Evolutionary conservation across 2,113 vertebrate species (phyloP).

Genomic region (Megalops atlanticus): DNA sequence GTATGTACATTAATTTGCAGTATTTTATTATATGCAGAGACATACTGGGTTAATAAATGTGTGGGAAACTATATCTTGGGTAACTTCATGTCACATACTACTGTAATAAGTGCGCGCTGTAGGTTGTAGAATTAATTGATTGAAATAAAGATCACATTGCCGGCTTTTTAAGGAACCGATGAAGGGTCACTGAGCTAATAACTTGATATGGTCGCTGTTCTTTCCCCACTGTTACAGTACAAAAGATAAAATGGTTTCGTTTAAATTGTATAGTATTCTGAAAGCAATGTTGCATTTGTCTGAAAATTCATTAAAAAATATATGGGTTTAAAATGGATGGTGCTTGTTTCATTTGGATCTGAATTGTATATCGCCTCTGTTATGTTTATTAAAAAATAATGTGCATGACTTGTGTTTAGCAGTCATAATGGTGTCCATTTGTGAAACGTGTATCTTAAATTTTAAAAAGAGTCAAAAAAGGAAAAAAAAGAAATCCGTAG

Average conservation of each 20-base stretch:
- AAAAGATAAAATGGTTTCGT: conserved; percentile 71
- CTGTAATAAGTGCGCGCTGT: conserved; percentile 76
- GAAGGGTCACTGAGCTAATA: conserved; percentile 64
- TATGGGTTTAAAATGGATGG: conserved; percentile 87
- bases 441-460: conserved; percentile 88
- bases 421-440: conserved; percentile 93
- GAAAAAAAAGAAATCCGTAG: conserved; percentile 78
- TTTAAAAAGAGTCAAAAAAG: conserved; percentile 60
- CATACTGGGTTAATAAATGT: conserved; percentile 52
- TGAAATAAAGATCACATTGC: conserved; percentile 60
- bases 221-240: conserved; percentile 73
- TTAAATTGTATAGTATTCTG: conserved; percentile 85
- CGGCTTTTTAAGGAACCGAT: conserved; percentile 60
- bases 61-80: conserved; percentile 59
- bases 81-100: conserved; percentile 78
- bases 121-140: conserved; percentile 57
- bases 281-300: conserved; percentile 82
- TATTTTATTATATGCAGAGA: conserved; percentile 64
- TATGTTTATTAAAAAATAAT: conserved; percentile 89
- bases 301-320: conserved; percentile 84
- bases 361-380: conserved; percentile 95
- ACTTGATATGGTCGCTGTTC: conserved; percentile 63
- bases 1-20: conserved; percentile 42
- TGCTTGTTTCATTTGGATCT: conserved; percentile 84
- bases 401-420: conserved; percentile 97